These are phyloP conservation scores for Ianthella basta DNA, from an alignment of 37 sponge, comb jelly and placozoan species.

Conservation along the genomic window DNA sequence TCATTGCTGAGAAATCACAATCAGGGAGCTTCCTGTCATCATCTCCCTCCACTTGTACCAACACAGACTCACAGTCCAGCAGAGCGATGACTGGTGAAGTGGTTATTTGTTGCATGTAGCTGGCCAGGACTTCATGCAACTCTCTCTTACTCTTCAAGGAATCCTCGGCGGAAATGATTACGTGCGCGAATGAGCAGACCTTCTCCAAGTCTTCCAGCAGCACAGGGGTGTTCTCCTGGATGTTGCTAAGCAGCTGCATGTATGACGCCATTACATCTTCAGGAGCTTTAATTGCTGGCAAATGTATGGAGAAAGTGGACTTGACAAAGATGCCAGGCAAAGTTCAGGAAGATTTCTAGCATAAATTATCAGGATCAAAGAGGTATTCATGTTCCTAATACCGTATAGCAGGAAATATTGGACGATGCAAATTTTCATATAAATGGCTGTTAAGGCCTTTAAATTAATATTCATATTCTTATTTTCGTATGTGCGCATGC, in stretches of 20 bases:
- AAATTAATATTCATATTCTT: no score
- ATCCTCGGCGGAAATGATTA: neutral
- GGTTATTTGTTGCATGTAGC: neutral
- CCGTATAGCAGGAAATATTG: no score
- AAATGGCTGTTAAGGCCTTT: no score
- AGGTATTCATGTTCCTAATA: no score
- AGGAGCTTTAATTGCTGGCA: neutral
- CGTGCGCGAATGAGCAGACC: neutral
- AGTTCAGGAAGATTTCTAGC: no score
- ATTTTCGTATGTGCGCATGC: no score
- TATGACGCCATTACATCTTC: neutral
- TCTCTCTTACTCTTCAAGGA: neutral
- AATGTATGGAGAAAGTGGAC: no score
- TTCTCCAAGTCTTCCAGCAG: neutral
- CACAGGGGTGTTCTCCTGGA: neutral
- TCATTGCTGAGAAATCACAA: no score
- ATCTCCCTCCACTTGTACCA: neutral
- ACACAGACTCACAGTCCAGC: constrained; percentile 8
- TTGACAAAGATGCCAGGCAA: no score
- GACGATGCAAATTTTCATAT: no score
- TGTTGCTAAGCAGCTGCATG: neutral
- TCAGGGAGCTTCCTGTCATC: no score
- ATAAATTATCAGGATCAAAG: no score
- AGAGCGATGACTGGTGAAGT: neutral
- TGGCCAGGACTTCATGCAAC: neutral